Base-by-base conservation (phyloP, 2,888 invertebrate species). In the Tryphoninae sp. region DNA sequence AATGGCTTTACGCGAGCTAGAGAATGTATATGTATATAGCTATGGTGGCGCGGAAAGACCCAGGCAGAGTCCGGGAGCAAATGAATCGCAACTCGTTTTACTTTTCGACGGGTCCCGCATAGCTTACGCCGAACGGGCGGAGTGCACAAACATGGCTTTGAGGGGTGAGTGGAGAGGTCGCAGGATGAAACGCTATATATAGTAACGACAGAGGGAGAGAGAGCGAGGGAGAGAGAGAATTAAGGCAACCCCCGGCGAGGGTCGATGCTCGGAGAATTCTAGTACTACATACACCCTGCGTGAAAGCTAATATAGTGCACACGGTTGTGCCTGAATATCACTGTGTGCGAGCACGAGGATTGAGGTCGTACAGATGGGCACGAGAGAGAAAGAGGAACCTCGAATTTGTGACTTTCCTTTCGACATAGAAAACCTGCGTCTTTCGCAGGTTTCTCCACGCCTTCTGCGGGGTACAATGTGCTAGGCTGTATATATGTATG, bases 91-190 rank as follows among this genome's bases (percentile, higher is more conserved):
- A 75, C 76, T 80, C 80, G 77, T 72, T 80, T 75, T 82, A 79
- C 80, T 82, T 82, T 82, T 80, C 82, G 80, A 77, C 77, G 82
- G 80, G 42, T 76, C 49, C 49, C 65, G 64, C 58, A 33, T 49
- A 73, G 82, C 80, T 82, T 80, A 77, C 77, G 74, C 80, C 64
- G 74, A 80, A 75, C 80, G 65, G 80, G 78, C 82, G 80, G 80
- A 71, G 77, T 77, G 74, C 80, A 75, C 77, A 80, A 80, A 80
- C 80, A 80, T 74, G 76, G 76, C 68, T 77, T 59, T 61, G 51
- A 26, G 69, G 73, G 22, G 59, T 16, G 55, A 55, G 33, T 53
- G 74, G 80, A 19, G 77, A 80, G 74, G 69, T 77, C 69, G 73
- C 26, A 74, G 73, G 68, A 64, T 68, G 73, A 71, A 80, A 78